These are phyloP conservation scores for Chirona hameri DNA, from an alignment of 2,888 invertebrate species.

Conservation along the genomic window DNA sequence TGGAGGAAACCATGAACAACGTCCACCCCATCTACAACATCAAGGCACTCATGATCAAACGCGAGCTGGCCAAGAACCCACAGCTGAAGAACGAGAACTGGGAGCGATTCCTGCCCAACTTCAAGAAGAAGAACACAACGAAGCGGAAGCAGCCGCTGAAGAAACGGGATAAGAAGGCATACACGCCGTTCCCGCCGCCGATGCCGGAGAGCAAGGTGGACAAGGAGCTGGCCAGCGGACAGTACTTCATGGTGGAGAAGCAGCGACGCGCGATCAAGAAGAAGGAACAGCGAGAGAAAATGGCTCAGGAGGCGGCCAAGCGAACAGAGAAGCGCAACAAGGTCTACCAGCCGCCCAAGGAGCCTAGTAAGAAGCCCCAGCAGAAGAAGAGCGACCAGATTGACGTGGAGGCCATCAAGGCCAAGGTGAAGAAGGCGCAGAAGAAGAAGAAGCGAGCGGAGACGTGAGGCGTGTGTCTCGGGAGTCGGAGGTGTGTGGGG, in stretches of 20 bases:
- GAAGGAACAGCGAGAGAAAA: slow-evolving; percentile 70
- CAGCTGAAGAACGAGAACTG: slow-evolving; percentile 88
- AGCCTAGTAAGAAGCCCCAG: slow-evolving; percentile 47
- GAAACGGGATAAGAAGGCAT: slow-evolving; percentile 84
- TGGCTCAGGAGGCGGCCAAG: slow-evolving; percentile 67
- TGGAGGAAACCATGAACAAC: slow-evolving; percentile 97
- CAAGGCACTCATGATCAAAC: slow-evolving; percentile 94
- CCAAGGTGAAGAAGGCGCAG: slow-evolving; percentile 65
- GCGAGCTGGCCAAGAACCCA: slow-evolving; percentile 90
- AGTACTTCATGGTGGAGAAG: slow-evolving; percentile 85
- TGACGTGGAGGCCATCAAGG: slow-evolving; percentile 67
- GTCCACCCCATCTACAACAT: slow-evolving; percentile 98
- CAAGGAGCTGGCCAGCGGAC: slow-evolving; percentile 87
- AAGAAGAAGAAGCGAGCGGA: slow-evolving; percentile 40
- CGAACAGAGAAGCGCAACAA: slow-evolving; percentile 72
- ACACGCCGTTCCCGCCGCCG: slow-evolving; percentile 96
- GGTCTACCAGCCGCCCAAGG: slow-evolving; percentile 77
- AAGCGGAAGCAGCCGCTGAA: slow-evolving; percentile 83
- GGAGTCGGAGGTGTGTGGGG: background rate
- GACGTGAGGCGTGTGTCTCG: background rate
- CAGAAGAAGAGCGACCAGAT: slow-evolving; percentile 50
- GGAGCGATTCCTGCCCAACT: slow-evolving; percentile 94
- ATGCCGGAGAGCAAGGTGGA: slow-evolving; percentile 90
- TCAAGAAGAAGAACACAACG: slow-evolving; percentile 80
- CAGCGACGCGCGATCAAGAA: slow-evolving; percentile 69